Percentiles rank a stretch among this genome's conserved stretches.
Evolutionary conservation across 1,140 invertebrate species (phyloP).

Genomic region (Steinernema khuongi): DNA sequence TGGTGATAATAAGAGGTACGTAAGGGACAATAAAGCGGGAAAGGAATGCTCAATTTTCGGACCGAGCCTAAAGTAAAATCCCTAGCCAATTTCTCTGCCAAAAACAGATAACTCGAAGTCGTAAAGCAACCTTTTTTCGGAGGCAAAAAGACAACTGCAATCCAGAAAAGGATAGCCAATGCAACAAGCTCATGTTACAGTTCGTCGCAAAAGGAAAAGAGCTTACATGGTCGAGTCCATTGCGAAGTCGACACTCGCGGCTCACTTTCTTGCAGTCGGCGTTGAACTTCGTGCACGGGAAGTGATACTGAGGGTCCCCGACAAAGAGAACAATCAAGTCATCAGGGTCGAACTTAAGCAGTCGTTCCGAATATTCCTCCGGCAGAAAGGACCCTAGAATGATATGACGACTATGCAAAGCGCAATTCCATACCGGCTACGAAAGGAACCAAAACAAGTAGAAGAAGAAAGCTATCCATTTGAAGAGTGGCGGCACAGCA

Average conservation of each 20-base stretch:
- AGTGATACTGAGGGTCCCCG: slow-evolving; percentile 54
- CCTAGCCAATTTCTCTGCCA: too few species aligned
- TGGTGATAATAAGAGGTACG: too few species aligned
- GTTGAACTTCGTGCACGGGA: slow-evolving; percentile 48
- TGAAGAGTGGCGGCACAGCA: too few species aligned
- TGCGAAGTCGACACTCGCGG: slow-evolving; percentile 33
- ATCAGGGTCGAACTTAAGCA: slow-evolving; percentile 18
- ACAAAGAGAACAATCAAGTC: slow-evolving; percentile 44
- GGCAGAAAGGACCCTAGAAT: neutral
- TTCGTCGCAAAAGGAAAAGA: neutral
- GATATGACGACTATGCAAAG: neutral
- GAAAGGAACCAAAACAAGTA: neutral
- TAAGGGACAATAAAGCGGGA: too few species aligned
- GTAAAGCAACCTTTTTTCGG: too few species aligned
- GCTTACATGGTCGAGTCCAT: slow-evolving; percentile 37
- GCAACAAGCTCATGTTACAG: neutral
- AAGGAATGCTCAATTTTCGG: too few species aligned
- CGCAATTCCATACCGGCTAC: neutral
- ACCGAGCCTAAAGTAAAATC: neutral
- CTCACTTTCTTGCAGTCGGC: slow-evolving; percentile 42
- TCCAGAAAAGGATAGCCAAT: too few species aligned
- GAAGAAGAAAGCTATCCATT: too few species aligned
- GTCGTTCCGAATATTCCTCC: neutral
- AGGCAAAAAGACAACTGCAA: too few species aligned
- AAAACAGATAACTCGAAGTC: too few species aligned